phyloP scores from a whole-genome alignment of 2,113 vertebrate genomes.

The Heptranchias perlo region DNA sequence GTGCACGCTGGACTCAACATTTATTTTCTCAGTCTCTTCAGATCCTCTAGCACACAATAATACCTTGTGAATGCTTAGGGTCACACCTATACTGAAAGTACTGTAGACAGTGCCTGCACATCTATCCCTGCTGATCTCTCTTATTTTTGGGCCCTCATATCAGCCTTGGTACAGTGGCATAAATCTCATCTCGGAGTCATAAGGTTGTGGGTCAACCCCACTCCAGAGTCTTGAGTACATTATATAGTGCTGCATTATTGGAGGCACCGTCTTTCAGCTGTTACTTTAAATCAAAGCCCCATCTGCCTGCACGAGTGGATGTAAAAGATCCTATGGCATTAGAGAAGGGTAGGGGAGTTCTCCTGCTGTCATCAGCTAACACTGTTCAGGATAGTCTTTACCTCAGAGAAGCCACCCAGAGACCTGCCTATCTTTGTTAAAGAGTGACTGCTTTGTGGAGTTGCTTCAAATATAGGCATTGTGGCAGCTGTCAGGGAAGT shows the following conservation, averaged over 20 bases:
- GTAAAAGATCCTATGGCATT: neutral
- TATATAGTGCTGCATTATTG: neutral
- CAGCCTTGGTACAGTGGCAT: neutral
- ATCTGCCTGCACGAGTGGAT: neutral
- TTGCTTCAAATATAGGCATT: neutral
- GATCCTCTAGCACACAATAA: neutral
- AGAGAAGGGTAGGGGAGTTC: neutral
- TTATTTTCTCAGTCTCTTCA: neutral
- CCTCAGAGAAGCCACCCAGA: neutral
- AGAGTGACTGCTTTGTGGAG: neutral
- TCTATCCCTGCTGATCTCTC: neutral
- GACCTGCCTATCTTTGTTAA: neutral
- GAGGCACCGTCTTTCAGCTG: neutral
- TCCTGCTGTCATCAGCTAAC: neutral
- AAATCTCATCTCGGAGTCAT: neutral
- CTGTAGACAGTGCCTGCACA: neutral
- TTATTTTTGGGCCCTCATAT: neutral
- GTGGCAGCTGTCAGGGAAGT: neutral
- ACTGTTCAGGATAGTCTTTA: neutral
- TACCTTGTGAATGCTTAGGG: neutral
- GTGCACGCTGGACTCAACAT: neutral
- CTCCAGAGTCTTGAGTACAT: neutral
- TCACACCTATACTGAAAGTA: neutral
- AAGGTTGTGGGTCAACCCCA: neutral
- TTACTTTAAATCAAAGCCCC: no score